Conservation (phyloP, 2,797 vertebrate genomes). For the Neoniphon sammara region DNA sequence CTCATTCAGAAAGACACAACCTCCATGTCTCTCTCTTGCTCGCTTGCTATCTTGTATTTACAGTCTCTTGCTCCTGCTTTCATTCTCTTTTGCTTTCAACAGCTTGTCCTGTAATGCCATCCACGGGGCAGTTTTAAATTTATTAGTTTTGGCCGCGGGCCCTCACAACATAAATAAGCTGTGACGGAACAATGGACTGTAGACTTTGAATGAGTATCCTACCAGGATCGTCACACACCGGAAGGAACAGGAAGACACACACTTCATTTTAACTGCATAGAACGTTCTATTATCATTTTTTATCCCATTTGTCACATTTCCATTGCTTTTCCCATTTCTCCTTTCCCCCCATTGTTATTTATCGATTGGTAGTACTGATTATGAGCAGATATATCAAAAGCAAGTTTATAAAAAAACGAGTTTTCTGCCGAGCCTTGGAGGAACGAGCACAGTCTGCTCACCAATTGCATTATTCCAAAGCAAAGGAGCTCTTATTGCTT, state of each 20-base stretch:
- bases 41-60: conserved; percentile 64
- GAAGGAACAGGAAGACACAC: conserved; percentile 62
- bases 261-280: conserved; percentile 62
- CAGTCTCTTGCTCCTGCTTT: conserved; percentile 51
- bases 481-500: too few relatives aligned
- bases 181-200: conserved; percentile 73
- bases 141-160: conserved; percentile 76
- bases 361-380: not conserved
- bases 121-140: conserved; percentile 75
- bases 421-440: too few relatives aligned
- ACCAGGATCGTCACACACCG: conserved; percentile 61
- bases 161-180: conserved; percentile 75
- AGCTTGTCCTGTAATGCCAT: conserved; percentile 73
- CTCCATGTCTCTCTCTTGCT: conserved; percentile 14
- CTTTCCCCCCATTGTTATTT: conserved; percentile 62
- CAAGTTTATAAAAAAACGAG: too few relatives aligned
- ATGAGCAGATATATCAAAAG: too few relatives aligned
- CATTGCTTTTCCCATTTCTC: conserved; percentile 64
- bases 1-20: not conserved
- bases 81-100: conserved; percentile 60
- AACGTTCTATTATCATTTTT: conserved; percentile 67
- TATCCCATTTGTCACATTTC: conserved; percentile 63
- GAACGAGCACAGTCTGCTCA: too few relatives aligned
- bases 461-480: too few relatives aligned
- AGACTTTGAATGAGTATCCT: conserved; percentile 62